Evolutionary conservation across 2,113 vertebrate genomes (phyloP).

Genomic region (Neogale vison): DNA sequence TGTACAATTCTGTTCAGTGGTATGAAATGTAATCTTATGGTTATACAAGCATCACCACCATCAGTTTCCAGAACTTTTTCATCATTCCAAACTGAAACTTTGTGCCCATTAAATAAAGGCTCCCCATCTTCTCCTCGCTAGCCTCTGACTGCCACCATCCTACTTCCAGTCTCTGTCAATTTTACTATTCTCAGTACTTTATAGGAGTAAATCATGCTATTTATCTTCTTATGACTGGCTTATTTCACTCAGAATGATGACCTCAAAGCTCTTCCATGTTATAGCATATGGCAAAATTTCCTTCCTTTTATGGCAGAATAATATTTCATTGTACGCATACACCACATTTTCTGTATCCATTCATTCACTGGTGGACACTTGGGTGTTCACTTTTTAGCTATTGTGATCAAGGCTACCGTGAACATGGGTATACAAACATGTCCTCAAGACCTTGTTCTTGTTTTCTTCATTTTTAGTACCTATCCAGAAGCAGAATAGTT

Average conservation of each 20-base stretch:
- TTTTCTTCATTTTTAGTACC: neutral
- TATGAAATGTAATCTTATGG: no score
- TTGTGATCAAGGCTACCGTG: neutral
- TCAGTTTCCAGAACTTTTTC: neutral
- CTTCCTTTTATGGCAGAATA: neutral
- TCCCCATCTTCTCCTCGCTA: neutral
- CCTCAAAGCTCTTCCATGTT: neutral
- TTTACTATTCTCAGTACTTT: neutral
- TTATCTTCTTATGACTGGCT: neutral
- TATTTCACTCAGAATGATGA: neutral
- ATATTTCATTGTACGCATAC: fast-evolving
- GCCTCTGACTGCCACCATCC: neutral
- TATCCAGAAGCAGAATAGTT: neutral
- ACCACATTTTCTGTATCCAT: neutral
- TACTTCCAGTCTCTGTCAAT: neutral
- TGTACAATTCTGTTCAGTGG: neutral
- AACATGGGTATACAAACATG: neutral
- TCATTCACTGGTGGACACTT: fast-evolving
- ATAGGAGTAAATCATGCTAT: neutral
- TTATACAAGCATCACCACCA: neutral
- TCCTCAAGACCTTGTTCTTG: neutral
- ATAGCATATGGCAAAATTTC: neutral
- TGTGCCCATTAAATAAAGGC: neutral
- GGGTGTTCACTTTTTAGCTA: neutral
- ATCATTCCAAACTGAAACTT: neutral